These are phyloP conservation scores for Netelia fuscicornis DNA, from an alignment of 2,888 invertebrate species.

Conservation along the genomic window DNA sequence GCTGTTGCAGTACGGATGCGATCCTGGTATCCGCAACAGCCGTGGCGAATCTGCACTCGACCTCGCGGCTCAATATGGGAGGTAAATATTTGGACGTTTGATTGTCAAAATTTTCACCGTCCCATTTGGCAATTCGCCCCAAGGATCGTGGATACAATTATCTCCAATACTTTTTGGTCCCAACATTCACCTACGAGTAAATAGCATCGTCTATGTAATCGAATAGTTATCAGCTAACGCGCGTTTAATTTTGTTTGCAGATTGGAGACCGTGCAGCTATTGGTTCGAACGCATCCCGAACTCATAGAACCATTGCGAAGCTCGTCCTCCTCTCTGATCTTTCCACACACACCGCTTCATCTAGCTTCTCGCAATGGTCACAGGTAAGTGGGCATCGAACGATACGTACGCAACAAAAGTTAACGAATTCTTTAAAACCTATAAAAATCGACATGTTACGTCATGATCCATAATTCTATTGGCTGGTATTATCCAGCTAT, in stretches of 20 bases:
- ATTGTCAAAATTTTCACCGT: not conserved
- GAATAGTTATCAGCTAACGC: not conserved
- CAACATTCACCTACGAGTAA: not conserved
- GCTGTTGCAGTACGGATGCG: conserved; percentile 93
- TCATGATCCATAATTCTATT: not conserved
- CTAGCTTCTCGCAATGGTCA: conserved; percentile 97
- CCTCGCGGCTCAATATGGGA: conserved; percentile 96
- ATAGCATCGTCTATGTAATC: conserved; percentile 5
- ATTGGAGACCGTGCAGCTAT: conserved; percentile 94
- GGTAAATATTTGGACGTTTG: conserved; percentile 85
- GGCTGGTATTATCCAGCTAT: not conserved
- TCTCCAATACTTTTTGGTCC: too few species aligned
- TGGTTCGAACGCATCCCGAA: conserved; percentile 94
- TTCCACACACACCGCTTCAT: conserved; percentile 95
- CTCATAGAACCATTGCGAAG: conserved; percentile 91
- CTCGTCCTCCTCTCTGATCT: conserved; percentile 85
- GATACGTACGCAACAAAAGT: not conserved
- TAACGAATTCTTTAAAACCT: too few species aligned
- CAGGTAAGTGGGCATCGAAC: conserved; percentile 87
- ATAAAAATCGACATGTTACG: not conserved
- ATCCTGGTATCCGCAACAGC: conserved; percentile 94
- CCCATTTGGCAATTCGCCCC: too few species aligned
- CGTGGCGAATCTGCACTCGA: conserved; percentile 97
- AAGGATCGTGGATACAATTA: not conserved
- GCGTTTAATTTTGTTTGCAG: conserved; percentile 83